phyloP scores from a whole-genome alignment of 2,113 vertebrate genomes.

The Otocyon megalotis region DNA sequence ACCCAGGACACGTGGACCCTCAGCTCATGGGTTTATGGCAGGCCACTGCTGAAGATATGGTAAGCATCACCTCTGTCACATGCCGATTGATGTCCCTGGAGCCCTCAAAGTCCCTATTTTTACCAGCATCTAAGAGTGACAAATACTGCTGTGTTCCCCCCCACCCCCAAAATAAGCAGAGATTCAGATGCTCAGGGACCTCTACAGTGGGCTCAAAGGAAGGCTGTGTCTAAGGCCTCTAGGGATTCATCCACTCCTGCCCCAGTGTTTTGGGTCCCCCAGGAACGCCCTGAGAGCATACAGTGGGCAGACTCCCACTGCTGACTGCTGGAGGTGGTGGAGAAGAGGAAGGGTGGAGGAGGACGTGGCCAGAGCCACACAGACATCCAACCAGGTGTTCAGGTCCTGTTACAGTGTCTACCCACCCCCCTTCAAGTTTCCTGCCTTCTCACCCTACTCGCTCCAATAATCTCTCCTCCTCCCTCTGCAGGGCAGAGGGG shows the following conservation, averaged over 20 bases:
- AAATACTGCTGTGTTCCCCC: background rate
- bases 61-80: background rate
- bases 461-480: background rate
- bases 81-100: fast-evolving
- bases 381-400: fast-evolving
- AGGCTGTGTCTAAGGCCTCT: background rate
- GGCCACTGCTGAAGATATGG: background rate
- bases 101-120: background rate
- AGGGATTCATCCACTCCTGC: background rate
- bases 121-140: background rate
- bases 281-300: background rate
- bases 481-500: background rate
- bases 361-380: too few species aligned
- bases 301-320: background rate
- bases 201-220: background rate
- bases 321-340: background rate
- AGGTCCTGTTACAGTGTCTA: fast-evolving
- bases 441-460: background rate
- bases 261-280: background rate
- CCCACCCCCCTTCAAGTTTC: background rate
- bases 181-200: background rate
- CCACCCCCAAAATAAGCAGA: background rate
- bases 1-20: too few species aligned
- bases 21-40: background rate
- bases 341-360: background rate